Evolutionary conservation across 2,888 invertebrate genomes (phyloP), one percentile per base, ranked within the genome.

Genomic region (Ametastegia equiseti): DNA sequence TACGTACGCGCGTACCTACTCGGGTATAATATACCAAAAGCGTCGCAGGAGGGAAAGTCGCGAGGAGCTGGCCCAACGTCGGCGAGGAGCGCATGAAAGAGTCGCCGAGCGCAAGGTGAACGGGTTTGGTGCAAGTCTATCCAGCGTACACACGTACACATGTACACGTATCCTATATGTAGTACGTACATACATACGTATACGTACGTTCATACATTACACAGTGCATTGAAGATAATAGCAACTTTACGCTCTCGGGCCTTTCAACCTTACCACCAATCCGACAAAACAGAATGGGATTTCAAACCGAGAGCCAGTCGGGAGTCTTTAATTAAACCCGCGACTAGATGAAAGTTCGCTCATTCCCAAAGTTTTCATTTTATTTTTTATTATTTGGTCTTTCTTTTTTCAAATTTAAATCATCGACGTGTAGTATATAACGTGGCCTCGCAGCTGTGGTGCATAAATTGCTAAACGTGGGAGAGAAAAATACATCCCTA

Each of bases 41-140:
- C 63, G 80, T 15, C 5, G 47, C 47, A 13, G 71, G 71, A 71
- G 71, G 71, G 71, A 71, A 71, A 71, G 73, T 73, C 50, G 33
- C 11, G 50, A 69, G 83, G 81, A n/a, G n/a, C n/a, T 73, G 85
- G 85, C 84, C 82, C 80, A 82, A 83, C 82, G 78, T 73, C 83
- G 82, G 80, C 81, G 81, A 83, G 82, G 83, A 82, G 83, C 83
- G 73, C 39, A 80, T n/a, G n/a, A n/a, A 86, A 85, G 86, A 86
- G 86, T 84, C 85, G 85, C 83, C 84, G 85, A 86, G 87, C n/a
- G n/a, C 89, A 90, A 90, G 89, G 90, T 89, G 89, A 90, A 88
- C 89, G 84, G 86, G 89, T 90, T 83, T 80, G 80, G 23, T 33
- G 60, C 81, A 75, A 63, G 50, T 36, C 30, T 36, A 47, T 11